Percentiles rank a stretch among this genome's conserved stretches.
Evolutionary conservation across 2,797 vertebrate species (phyloP).

Genomic region (Micromesistius poutassou): DNA sequence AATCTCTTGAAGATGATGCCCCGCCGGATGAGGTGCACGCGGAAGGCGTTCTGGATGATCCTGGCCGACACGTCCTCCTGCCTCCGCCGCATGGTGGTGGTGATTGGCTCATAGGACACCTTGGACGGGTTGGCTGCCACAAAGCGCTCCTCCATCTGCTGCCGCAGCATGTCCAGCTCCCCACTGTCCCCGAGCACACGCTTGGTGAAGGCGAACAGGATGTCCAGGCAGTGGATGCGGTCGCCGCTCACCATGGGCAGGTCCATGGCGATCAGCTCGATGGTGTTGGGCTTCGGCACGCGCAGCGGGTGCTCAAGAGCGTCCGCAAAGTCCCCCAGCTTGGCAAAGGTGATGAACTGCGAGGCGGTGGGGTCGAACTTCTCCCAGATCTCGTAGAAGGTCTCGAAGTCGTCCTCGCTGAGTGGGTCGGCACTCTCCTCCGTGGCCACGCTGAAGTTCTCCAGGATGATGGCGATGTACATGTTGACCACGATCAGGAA

Average conservation of each 20-base stretch:
- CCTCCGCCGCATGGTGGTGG: conserved; percentile 94
- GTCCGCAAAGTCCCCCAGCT: conserved; percentile 94
- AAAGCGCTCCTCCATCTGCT: conserved; percentile 99
- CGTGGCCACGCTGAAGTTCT: conserved; percentile 99
- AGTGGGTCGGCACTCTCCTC: conserved; percentile 97
- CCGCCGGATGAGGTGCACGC: conserved; percentile 80
- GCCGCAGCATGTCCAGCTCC: conserved; percentile 94
- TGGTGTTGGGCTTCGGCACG: conserved; percentile 98
- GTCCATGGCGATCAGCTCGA: conserved; percentile 99
- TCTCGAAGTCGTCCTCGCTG: conserved; percentile 99
- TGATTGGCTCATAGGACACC: conserved; percentile 99
- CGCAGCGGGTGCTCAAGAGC: conserved; percentile 93
- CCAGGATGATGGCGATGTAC: conserved; percentile 99
- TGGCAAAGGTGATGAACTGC: conserved; percentile 96
- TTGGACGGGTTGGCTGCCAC: conserved; percentile 99
- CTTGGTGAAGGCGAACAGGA: conserved; percentile 99
- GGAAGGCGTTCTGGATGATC: conserved; percentile 93
- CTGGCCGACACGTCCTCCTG: conserved; percentile 93
- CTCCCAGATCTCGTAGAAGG: conserved; percentile 99
- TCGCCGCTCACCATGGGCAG: conserved; percentile 99
- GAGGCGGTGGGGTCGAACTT: conserved; percentile 98
- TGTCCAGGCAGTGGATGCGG: conserved; percentile 98
- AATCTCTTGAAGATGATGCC: conserved; percentile 86
- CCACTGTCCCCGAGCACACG: conserved; percentile 97
- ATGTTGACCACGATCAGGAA: conserved; percentile 99